These are phyloP conservation scores for Labeo catla DNA, from an alignment of 2,113 vertebrate genomes.

Conservation along the genomic window DNA sequence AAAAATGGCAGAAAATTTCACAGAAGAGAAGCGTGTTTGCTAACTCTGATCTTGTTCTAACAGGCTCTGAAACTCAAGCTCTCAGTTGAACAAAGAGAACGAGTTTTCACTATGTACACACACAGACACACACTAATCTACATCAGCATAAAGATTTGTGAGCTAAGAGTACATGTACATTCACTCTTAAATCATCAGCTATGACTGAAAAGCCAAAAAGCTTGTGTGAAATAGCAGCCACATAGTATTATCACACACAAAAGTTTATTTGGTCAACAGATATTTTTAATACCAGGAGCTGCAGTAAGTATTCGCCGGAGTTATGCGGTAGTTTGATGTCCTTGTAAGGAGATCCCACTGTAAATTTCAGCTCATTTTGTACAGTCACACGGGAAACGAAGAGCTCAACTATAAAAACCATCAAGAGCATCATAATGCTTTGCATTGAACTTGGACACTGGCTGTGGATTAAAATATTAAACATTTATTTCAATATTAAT, in stretches of 20 bases:
- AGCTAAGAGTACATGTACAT: not conserved
- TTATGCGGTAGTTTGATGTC: conserved; percentile 54
- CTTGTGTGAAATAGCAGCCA: not conserved
- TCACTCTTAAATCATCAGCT: conserved; percentile 23
- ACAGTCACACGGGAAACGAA: conserved; percentile 21
- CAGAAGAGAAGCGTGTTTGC: not conserved
- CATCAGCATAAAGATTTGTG: not conserved
- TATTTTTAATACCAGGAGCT: conserved; percentile 50
- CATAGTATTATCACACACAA: conserved; percentile 6
- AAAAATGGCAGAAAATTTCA: not conserved
- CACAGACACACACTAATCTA: conserved; percentile 7
- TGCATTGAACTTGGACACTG: not conserved
- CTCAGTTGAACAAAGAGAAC: conserved; percentile 16
- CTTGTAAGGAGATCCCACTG: conserved; percentile 62
- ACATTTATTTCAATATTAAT: not conserved
- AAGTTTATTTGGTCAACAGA: conserved; percentile 51
- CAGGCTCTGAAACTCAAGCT: conserved; percentile 40
- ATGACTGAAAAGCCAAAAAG: not conserved
- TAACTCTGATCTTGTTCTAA: conserved; percentile 29
- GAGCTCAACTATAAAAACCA: conserved; percentile 36
- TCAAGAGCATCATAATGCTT: not conserved
- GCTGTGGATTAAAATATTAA: not conserved
- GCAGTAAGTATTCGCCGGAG: conserved; percentile 53
- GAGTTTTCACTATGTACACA: not conserved
- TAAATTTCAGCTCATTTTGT: conserved; percentile 29